phyloP scores from a whole-genome alignment of 2,888 invertebrate genomes.

The Automeris io region DNA sequence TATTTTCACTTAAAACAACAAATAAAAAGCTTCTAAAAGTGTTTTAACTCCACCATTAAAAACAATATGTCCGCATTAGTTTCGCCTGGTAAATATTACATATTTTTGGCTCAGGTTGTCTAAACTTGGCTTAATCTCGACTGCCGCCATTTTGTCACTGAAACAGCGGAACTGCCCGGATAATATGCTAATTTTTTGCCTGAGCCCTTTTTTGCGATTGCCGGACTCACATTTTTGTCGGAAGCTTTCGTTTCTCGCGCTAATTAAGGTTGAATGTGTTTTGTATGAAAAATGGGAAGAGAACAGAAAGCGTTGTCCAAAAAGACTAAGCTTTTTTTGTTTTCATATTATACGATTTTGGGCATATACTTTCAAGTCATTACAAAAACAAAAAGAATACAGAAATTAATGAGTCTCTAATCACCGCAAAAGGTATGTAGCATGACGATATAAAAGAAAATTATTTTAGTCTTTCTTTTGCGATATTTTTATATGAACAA shows the following conservation, averaged over 20 bases:
- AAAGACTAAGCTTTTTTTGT: no score
- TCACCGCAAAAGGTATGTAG: no score
- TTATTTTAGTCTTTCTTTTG: no score
- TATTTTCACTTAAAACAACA: no score
- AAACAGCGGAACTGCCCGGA: neutral
- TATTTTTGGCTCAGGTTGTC: neutral
- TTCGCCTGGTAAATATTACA: neutral
- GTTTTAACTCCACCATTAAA: no score
- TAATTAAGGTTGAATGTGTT: neutral
- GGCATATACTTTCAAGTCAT: no score
- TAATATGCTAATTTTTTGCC: neutral
- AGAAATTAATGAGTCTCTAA: no score
- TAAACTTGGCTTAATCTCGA: slow-evolving; percentile 1
- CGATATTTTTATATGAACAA: no score
- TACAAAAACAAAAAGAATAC: no score
- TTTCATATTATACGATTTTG: no score
- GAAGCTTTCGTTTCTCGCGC: neutral
- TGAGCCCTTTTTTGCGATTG: neutral
- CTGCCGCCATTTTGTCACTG: slow-evolving; percentile 1
- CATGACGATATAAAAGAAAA: no score
- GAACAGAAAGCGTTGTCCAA: neutral
- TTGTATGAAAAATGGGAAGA: neutral
- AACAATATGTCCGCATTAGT: neutral
- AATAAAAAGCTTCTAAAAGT: no score
- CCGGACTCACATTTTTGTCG: neutral